Evolutionary conservation across 2,888 invertebrate species (phyloP).

Genomic region (Crossocerus cetratus): DNA sequence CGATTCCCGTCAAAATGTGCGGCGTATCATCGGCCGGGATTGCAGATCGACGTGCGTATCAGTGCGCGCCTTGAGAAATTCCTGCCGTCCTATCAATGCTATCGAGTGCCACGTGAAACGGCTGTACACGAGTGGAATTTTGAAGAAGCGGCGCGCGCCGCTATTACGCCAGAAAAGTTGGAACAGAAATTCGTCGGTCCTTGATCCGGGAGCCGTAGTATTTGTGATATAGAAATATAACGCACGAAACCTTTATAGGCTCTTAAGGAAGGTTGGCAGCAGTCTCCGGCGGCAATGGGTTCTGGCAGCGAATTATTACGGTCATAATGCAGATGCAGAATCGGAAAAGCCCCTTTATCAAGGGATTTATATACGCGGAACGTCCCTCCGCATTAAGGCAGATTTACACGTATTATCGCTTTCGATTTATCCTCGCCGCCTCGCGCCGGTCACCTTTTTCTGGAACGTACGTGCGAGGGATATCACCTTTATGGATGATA

Average conservation of each 20-base stretch:
- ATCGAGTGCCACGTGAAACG: too few species aligned
- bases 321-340: slow-evolving; percentile 40
- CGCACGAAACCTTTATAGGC: slow-evolving; percentile 26
- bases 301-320: slow-evolving; percentile 39
- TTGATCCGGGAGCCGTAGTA: too few species aligned
- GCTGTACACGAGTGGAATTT: too few species aligned
- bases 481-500: too few species aligned
- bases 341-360: slow-evolving; percentile 43
- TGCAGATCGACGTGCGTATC: too few species aligned
- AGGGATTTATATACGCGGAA: slow-evolving; percentile 15
- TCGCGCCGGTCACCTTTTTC: not conserved
- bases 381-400: slow-evolving; percentile 36
- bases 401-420: slow-evolving; percentile 33
- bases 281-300: slow-evolving; percentile 27
- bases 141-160: too few species aligned
- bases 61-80: too few species aligned
- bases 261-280: slow-evolving; percentile 25
- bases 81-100: too few species aligned
- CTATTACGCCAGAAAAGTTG: too few species aligned
- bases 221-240: slow-evolving; percentile 3
- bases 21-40: too few species aligned
- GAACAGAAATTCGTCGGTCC: too few species aligned
- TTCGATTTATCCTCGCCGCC: slow-evolving; percentile 32
- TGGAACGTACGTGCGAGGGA: not conserved
- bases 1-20: too few species aligned